Evolutionary conservation across 2,797 vertebrate species (phyloP).

Genomic region (Gallinago solitaria): DNA sequence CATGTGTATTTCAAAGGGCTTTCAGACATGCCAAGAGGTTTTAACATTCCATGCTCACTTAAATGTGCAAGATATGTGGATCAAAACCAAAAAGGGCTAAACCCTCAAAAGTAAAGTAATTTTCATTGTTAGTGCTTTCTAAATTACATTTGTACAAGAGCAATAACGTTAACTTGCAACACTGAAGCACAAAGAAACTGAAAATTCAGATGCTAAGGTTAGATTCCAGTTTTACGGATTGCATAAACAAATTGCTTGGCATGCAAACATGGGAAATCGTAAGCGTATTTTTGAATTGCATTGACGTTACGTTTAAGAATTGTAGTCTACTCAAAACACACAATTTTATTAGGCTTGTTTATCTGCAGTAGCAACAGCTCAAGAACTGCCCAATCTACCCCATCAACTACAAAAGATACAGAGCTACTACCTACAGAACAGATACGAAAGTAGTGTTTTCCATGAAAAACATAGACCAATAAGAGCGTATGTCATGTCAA

Average conservation of each 20-base stretch:
- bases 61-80: neutral
- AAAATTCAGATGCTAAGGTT: neutral
- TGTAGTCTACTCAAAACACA: neutral
- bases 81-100: neutral
- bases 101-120: neutral
- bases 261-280: neutral
- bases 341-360: neutral
- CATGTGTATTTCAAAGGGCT: neutral
- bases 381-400: neutral
- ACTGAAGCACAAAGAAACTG: neutral
- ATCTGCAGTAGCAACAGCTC: neutral
- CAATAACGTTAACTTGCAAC: neutral
- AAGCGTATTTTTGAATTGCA: neutral
- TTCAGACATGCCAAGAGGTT: slow-evolving; percentile 22
- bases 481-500: neutral
- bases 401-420: neutral
- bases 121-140: neutral
- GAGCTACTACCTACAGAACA: neutral
- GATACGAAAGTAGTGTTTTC: neutral
- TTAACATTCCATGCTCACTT: slow-evolving; percentile 44
- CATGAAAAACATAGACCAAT: neutral
- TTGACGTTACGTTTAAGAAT: neutral
- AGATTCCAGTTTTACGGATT: neutral
- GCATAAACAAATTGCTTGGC: neutral
- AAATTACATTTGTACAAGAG: neutral